Conservation (phyloP, 2,797 vertebrate species). For the Muscicapa striata region DNA sequence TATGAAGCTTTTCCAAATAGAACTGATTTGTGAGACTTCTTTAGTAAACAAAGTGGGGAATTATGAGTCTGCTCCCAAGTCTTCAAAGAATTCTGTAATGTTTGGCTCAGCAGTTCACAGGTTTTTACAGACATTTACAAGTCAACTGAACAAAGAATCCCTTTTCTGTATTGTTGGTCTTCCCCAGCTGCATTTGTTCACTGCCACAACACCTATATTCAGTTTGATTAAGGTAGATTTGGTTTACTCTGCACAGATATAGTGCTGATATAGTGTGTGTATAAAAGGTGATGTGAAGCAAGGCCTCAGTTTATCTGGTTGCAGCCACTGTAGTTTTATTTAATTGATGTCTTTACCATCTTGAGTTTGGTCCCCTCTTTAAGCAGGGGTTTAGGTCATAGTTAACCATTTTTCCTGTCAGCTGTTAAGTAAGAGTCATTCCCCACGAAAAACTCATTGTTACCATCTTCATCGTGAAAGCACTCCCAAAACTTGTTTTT, state of each 20-base stretch:
- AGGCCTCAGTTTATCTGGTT: neutral
- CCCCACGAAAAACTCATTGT: neutral
- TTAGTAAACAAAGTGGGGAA: neutral
- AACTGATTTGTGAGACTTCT: neutral
- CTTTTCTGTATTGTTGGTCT: neutral
- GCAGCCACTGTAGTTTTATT: neutral
- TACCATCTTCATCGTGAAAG: neutral
- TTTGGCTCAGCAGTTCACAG: neutral
- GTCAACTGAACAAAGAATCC: neutral
- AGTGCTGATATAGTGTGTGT: neutral
- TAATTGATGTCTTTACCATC: neutral
- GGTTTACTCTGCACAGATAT: neutral
- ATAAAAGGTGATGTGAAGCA: neutral
- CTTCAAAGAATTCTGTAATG: neutral
- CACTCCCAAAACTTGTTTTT: neutral
- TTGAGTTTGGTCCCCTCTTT: neutral
- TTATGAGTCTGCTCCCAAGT: neutral
- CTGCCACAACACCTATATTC: neutral
- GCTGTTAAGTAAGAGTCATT: neutral
- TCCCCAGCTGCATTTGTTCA: neutral
- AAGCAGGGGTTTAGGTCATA: neutral
- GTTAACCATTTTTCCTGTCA: neutral
- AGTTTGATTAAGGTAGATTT: neutral
- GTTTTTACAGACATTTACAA: neutral
- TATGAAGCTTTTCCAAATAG: neutral